Evolutionary conservation across 1,140 invertebrate species (phyloP).

Genomic region (Philopotamus ludificatus): DNA sequence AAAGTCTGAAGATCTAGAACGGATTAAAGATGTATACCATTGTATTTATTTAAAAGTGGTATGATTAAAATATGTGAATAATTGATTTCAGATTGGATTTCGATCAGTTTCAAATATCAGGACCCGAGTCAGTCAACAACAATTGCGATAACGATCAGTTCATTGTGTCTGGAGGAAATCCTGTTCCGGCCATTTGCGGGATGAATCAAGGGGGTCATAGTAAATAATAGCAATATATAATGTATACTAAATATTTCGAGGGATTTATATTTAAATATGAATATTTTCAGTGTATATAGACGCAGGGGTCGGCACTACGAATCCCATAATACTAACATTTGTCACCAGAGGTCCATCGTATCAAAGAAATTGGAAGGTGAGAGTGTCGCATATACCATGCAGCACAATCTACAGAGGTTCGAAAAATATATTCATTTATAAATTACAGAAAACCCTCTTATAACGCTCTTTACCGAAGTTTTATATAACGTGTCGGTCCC

Average conservation of each 20-base stretch:
- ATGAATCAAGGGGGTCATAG: constrained; percentile 81
- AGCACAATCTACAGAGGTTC: constrained; percentile 68
- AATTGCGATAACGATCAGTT: constrained; percentile 83
- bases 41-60: too few relatives aligned
- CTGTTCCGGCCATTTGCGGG: constrained; percentile 78
- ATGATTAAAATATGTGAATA: too few relatives aligned
- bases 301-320: constrained; percentile 69
- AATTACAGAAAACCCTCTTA: too few relatives aligned
- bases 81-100: constrained; percentile 75
- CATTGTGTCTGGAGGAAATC: constrained; percentile 78
- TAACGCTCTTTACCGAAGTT: too few relatives aligned
- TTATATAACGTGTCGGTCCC: too few relatives aligned
- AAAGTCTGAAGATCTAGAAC: too few relatives aligned
- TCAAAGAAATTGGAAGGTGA: constrained; percentile 77
- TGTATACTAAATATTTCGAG: neutral
- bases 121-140: constrained; percentile 72
- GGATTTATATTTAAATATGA: neutral
- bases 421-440: too few relatives aligned
- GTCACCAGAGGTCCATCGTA: constrained; percentile 75
- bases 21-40: too few relatives aligned
- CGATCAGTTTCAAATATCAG: constrained; percentile 68
- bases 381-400: constrained; percentile 75
- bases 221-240: constrained; percentile 54
- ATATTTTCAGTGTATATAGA: constrained; percentile 74
- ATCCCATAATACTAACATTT: constrained; percentile 74